phyloP scores from a whole-genome alignment of 2,888 invertebrate genomes.

The Pseudococcus jackbeardsleyi region DNA sequence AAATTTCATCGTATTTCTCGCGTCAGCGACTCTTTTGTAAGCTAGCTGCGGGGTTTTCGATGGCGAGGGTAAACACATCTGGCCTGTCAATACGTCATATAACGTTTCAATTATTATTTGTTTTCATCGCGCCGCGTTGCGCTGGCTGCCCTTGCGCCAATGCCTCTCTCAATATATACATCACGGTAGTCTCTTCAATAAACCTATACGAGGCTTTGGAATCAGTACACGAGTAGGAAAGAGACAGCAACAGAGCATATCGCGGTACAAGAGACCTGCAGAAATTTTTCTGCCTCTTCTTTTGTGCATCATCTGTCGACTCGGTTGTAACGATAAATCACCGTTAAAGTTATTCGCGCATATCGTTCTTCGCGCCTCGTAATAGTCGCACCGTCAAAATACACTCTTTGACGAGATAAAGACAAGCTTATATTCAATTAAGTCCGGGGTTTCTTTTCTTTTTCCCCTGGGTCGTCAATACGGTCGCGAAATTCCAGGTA shows the following conservation, averaged over 20 bases:
- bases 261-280: conserved; percentile 18
- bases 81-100: conserved; percentile 65
- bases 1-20: conserved; percentile 64
- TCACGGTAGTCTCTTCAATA: background rate
- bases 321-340: conserved; percentile 63
- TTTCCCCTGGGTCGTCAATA: background rate
- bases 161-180: background rate
- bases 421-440: conserved; percentile 41
- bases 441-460: background rate
- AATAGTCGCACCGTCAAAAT: background rate
- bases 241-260: background rate
- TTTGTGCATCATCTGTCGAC: conserved; percentile 63
- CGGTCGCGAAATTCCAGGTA: background rate
- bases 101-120: conserved; percentile 65
- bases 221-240: background rate
- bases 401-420: conserved; percentile 7
- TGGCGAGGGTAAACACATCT: conserved; percentile 64
- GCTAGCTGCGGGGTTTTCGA: conserved; percentile 63
- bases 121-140: conserved; percentile 54
- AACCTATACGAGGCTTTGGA: background rate
- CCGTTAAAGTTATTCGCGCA: conserved; percentile 61
- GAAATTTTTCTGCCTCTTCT: conserved; percentile 44
- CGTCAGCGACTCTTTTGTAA: conserved; percentile 63
- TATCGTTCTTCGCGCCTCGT: conserved; percentile 34
- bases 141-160: background rate